Percentiles rank a stretch among this genome's conserved stretches.
phyloP scores from a whole-genome alignment of 2,113 vertebrate species.

The Rhynchomys soricoides region DNA sequence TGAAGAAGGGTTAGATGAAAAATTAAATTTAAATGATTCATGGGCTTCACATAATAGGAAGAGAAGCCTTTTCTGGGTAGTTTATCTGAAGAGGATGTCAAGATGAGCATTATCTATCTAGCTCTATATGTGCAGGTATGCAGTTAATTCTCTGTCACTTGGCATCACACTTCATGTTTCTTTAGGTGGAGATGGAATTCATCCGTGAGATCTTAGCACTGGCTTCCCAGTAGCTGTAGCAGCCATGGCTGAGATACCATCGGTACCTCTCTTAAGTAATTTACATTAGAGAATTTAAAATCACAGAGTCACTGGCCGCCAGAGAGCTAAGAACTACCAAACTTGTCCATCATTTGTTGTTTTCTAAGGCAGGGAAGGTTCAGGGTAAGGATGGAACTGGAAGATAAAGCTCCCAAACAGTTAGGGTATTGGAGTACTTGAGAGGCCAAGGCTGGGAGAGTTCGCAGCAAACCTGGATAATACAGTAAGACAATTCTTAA shows the following conservation, averaged over 20 bases:
- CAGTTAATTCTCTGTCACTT: neutral
- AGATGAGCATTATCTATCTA: neutral
- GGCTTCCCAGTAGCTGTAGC: neutral
- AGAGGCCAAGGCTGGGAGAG: neutral
- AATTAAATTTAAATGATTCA: conserved; percentile 34
- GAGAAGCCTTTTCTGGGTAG: conserved; percentile 1
- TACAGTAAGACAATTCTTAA: neutral
- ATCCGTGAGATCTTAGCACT: neutral
- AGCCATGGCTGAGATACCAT: neutral
- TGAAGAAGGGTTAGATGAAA: conserved; percentile 13
- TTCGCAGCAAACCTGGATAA: neutral
- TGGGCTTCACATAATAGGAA: neutral
- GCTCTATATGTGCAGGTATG: neutral
- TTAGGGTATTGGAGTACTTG: neutral
- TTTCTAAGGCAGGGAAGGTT: neutral
- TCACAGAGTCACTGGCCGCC: conserved; percentile 35
- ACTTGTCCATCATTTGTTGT: neutral
- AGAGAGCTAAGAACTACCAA: conserved; percentile 23
- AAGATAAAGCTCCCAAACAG: neutral
- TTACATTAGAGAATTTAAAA: conserved; percentile 38
- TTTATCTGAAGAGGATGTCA: neutral
- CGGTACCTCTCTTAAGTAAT: neutral
- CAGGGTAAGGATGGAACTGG: neutral
- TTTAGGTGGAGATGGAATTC: neutral
- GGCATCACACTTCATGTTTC: neutral